Evolutionary conservation across 35 echinoderm and acorn worm species (phyloP).

Genomic region (Strongylocentrotus purpuratus): DNA sequence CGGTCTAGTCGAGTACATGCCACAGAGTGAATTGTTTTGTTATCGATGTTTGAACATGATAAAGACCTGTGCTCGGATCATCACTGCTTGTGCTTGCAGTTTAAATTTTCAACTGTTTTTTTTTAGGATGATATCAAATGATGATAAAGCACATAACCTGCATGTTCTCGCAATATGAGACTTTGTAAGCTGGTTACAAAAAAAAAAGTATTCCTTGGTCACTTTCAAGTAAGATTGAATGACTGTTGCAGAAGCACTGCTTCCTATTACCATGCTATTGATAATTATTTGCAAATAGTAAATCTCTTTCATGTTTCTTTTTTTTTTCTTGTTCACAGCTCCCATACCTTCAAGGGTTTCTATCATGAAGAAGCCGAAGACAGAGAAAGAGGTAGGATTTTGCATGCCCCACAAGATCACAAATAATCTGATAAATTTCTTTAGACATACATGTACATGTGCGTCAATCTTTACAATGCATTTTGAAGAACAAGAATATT

Average conservation of each 20-base stretch:
- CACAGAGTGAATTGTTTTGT: too few relatives aligned
- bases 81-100: too few relatives aligned
- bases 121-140: not conserved
- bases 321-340: not conserved
- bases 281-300: not conserved
- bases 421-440: not conserved
- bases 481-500: not conserved
- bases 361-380: not conserved
- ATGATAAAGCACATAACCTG: not conserved
- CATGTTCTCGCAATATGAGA: not conserved
- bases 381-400: conserved; percentile 25
- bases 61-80: too few relatives aligned
- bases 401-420: not conserved
- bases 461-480: not conserved
- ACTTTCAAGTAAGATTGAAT: not conserved
- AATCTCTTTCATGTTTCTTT: not conserved
- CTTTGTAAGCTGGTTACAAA: not conserved
- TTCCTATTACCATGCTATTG: not conserved
- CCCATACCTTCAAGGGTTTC: not conserved
- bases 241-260: not conserved
- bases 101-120: too few relatives aligned
- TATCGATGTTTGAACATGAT: too few relatives aligned
- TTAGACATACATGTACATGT: not conserved
- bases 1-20: too few relatives aligned
- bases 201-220: not conserved